These are phyloP conservation scores for Actinemys pallida DNA, from an alignment of 2,113 vertebrate genomes.

Conservation along the genomic window DNA sequence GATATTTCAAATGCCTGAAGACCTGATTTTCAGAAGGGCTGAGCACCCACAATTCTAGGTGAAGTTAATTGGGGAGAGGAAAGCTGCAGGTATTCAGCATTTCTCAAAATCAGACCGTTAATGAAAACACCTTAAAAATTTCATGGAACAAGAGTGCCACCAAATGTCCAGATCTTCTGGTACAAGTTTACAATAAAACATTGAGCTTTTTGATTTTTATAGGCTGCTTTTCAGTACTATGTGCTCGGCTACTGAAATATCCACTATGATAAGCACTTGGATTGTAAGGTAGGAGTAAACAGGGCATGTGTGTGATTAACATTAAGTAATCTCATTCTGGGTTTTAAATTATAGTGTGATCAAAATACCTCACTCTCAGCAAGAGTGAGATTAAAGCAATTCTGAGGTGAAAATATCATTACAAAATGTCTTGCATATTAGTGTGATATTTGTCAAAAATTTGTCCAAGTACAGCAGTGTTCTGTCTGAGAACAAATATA, in stretches of 20 bases:
- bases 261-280: background rate
- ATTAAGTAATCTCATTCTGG: background rate
- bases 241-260: background rate
- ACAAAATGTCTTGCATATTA: background rate
- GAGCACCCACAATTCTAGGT: background rate
- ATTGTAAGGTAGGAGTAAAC: background rate
- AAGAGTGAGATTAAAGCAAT: background rate
- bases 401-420: background rate
- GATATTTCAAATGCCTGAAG: background rate
- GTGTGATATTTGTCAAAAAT: background rate
- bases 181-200: background rate
- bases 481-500: background rate
- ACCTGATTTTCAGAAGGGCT: background rate
- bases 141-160: background rate
- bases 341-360: background rate
- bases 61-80: background rate
- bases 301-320: too few species aligned
- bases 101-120: background rate
- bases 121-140: background rate
- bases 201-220: background rate
- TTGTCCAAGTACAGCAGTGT: background rate
- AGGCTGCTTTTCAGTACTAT: background rate
- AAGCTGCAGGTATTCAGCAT: background rate
- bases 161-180: background rate
- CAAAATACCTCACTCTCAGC: background rate